Evolutionary conservation across 37 sponge, comb jelly and placozoan genomes (phyloP).

Genomic region (Bolinopsis microptera): DNA sequence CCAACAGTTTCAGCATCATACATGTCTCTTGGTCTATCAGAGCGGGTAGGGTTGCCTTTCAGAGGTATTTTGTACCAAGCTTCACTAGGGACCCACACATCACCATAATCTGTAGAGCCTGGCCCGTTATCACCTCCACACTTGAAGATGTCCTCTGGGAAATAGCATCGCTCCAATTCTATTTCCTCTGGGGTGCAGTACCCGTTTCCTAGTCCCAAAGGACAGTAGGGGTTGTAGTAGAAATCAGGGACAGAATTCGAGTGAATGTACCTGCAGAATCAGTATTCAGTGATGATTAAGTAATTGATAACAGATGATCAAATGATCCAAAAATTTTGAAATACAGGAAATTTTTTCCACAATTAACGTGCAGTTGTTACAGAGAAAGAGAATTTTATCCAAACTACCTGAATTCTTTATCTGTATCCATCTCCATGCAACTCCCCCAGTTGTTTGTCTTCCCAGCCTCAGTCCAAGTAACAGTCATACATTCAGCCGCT

Average conservation of each 20-base stretch:
- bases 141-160: neutral
- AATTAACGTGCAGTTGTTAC: neutral
- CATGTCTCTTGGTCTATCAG: neutral
- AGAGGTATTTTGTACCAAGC: neutral
- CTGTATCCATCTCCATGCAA: neutral
- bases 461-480: neutral
- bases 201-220: neutral
- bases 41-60: neutral
- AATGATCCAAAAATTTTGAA: too few species aligned
- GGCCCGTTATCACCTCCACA: neutral
- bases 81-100: conserved; percentile 29
- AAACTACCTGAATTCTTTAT: neutral
- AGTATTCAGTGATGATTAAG: too few species aligned
- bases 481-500: neutral
- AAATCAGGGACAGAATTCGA: conserved; percentile 2
- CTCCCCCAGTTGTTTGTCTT: neutral
- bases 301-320: too few species aligned
- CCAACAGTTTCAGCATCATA: neutral
- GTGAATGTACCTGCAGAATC: neutral
- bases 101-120: neutral
- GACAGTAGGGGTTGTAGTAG: conserved; percentile 51
- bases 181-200: neutral
- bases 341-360: too few species aligned
- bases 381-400: neutral
- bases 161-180: neutral